A percentile compares a stretch with the other conserved stretches of the same genome.
These are phyloP conservation scores for Elephantulus edwardii DNA, from an alignment of 2,113 vertebrate species.

Conservation along the genomic window DNA sequence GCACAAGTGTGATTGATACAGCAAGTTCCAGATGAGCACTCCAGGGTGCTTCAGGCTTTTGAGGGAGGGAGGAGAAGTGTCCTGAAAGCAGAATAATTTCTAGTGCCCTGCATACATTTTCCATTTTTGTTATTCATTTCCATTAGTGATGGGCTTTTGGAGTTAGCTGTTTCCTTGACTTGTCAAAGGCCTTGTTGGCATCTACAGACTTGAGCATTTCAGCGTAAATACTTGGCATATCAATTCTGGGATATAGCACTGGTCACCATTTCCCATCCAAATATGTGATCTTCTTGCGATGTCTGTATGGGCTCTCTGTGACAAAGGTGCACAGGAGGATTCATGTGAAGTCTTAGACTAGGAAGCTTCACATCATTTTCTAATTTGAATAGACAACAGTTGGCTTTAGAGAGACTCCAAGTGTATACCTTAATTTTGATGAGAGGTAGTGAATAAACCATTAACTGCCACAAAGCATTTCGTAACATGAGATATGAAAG, in stretches of 20 bases:
- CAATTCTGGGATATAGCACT: not conserved
- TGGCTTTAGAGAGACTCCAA: no score
- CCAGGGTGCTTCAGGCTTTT: accelerated
- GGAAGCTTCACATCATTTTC: not conserved
- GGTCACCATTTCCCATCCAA: not conserved
- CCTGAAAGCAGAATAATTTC: not conserved
- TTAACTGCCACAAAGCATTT: not conserved
- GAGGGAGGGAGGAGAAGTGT: not conserved
- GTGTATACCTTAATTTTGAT: no score
- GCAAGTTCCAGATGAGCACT: not conserved
- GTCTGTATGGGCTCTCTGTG: not conserved
- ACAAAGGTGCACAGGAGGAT: not conserved
- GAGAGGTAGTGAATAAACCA: no score
- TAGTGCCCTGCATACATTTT: not conserved
- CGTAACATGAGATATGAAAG: not conserved
- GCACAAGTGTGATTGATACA: not conserved
- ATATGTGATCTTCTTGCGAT: not conserved
- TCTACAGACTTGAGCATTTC: not conserved
- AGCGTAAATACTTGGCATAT: not conserved
- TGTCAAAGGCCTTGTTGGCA: not conserved
- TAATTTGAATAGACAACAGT: no score
- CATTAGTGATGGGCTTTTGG: not conserved
- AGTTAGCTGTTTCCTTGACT: not conserved
- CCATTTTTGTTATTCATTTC: not conserved
- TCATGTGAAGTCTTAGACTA: not conserved